Conservation (phyloP, 2,888 invertebrate genomes). For the Catocala nupta region DNA sequence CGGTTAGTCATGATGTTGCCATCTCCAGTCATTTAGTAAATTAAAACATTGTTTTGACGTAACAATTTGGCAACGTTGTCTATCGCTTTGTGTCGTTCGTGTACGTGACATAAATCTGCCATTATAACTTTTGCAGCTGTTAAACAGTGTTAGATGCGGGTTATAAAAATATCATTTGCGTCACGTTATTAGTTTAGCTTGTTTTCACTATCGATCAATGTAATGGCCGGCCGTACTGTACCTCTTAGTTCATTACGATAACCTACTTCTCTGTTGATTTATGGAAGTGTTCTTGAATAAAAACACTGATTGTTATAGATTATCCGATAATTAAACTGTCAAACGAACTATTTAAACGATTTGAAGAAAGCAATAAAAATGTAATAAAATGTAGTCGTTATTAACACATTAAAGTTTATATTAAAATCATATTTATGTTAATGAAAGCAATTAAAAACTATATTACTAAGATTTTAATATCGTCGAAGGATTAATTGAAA, state of each 20-base stretch:
- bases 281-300: constrained; percentile 12
- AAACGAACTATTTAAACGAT: constrained; percentile 8
- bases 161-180: constrained; percentile 25
- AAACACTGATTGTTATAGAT: constrained; percentile 19
- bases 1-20: constrained; percentile 51
- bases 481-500: background rate
- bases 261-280: constrained; percentile 23
- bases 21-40: constrained; percentile 40
- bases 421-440: constrained; percentile 15
- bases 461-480: constrained; percentile 5
- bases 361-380: constrained; percentile 17
- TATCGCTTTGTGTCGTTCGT: constrained; percentile 34
- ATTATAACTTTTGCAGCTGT: constrained; percentile 27
- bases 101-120: constrained; percentile 33
- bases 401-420: constrained; percentile 1
- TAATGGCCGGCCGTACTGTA: background rate
- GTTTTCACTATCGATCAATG: constrained; percentile 26
- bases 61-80: constrained; percentile 50
- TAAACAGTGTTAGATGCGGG: constrained; percentile 18
- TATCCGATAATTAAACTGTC: constrained; percentile 19
- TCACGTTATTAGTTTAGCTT: constrained; percentile 11
- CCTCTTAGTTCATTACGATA: constrained; percentile 7
- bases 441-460: constrained; percentile 22
- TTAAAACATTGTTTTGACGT: constrained; percentile 50
- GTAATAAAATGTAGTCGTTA: constrained; percentile 1